phyloP scores from a whole-genome alignment of 2,888 invertebrate species.

The Acanthosepion pharaonis region DNA sequence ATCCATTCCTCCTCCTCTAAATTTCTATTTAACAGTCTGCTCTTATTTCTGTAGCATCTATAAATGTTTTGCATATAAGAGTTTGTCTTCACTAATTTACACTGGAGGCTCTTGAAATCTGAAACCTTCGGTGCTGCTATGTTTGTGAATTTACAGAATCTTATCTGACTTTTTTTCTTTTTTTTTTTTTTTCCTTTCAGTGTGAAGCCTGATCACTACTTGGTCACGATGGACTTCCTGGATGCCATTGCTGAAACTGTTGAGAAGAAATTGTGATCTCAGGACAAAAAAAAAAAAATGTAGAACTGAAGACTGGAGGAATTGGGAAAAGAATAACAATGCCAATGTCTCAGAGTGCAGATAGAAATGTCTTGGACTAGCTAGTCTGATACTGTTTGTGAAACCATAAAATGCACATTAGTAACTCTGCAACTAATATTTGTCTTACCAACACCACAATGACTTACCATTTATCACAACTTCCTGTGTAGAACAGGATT shows the following conservation, averaged over 20 bases:
- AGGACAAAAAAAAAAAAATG: conserved; percentile 33
- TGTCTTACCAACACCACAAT: neutral
- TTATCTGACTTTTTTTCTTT: no score
- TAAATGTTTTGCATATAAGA: no score
- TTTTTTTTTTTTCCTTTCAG: conserved; percentile 63
- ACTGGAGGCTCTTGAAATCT: no score
- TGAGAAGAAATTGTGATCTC: conserved; percentile 72
- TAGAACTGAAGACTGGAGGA: conserved; percentile 10
- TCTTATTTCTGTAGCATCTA: no score
- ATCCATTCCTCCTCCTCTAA: no score
- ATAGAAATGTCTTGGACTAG: neutral
- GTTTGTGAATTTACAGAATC: neutral
- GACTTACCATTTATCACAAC: neutral
- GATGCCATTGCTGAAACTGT: conserved; percentile 85
- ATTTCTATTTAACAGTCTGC: no score
- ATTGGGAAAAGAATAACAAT: neutral
- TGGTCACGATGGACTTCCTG: conserved; percentile 90
- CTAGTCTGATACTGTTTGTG: conserved; percentile 4
- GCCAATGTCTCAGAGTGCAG: neutral
- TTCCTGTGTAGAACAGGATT: neutral
- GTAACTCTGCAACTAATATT: neutral
- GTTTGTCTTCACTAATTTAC: no score
- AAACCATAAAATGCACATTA: neutral
- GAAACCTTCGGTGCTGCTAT: no score
- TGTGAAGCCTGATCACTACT: conserved; percentile 86